Evolutionary conservation across 2,888 invertebrate species (phyloP), one percentile per base, ranked within the genome.

Genomic region (Lithophane ornitopus): DNA sequence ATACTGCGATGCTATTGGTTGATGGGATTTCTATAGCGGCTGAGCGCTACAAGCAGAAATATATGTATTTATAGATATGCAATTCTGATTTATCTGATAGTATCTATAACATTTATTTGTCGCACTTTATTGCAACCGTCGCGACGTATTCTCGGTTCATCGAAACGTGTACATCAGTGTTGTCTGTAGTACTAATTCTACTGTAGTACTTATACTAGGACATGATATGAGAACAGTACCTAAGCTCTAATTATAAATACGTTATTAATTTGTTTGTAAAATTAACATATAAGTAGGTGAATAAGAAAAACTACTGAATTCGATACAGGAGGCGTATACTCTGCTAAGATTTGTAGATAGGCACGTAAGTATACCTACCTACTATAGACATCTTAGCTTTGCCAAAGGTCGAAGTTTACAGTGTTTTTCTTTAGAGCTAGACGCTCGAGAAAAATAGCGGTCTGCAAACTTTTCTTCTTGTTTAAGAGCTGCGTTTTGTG

Each of bases 401-500:
- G 22, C 26, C 34, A 80, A 59, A 66, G 26, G 46, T 78, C 65
- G 39, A 61, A 61, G 39, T 72, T 72, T 65, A 8, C 1, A 61
- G 28, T 71, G 70, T 39, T 61, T 66, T 72, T 66, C 39, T 72
- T 65, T 52, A 22, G 22, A 70, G 49, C 26, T 52, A 54, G 71
- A 52, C 52, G n/a, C 19, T 54, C 52, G n/a, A 72, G 65, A 72
- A 78, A 72, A 78, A 72, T 78, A 14, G 72, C 46, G 28, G 78
- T 78, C 59, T 78, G 59, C 3, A 28, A 78, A 78, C 39, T 78
- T 78, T 66, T 65, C 39, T 65, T 65, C 8, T 65, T 16, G 56
- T 69, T 61, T 52, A 44, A 69, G 44, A 78, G 44, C 71, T 70
- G 52, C 26, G 62, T 65, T 70, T 77, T 63, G 34, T 77, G 70